Evolutionary conservation across 2,888 invertebrate species (phyloP).

Genomic region (Ectropis crepuscularia): DNA sequence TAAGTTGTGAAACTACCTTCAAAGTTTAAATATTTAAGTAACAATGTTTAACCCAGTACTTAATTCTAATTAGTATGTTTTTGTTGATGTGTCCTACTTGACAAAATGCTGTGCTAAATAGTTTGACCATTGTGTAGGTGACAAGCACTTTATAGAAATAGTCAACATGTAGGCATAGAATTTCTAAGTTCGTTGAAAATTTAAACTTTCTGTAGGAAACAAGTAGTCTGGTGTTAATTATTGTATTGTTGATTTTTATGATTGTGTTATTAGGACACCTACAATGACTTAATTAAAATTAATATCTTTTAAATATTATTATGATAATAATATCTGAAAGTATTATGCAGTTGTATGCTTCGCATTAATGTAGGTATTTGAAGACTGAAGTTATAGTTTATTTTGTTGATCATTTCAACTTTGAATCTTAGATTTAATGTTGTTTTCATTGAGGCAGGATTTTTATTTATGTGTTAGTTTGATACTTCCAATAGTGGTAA

Average conservation of each 20-base stretch:
- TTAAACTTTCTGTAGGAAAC: too few species aligned
- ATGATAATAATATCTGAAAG: conserved; percentile 29
- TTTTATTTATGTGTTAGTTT: too few species aligned
- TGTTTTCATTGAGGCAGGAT: background rate
- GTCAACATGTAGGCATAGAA: background rate
- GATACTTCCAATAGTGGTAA: background rate
- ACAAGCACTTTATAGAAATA: background rate
- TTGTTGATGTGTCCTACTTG: background rate
- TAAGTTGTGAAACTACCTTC: conserved; percentile 27
- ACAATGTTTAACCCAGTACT: background rate
- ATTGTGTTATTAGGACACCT: conserved; percentile 14
- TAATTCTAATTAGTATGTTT: background rate
- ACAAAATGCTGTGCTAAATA: conserved; percentile 7
- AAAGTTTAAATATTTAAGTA: background rate
- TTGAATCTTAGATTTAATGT: conserved; percentile 18
- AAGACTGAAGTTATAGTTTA: conserved; percentile 13
- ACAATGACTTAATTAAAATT: background rate
- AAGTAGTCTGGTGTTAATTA: conserved; percentile 1
- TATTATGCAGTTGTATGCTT: conserved; percentile 4
- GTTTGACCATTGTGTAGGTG: background rate
- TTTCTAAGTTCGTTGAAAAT: background rate
- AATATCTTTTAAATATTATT: conserved; percentile 31
- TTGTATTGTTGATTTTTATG: conserved; percentile 21
- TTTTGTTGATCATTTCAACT: conserved; percentile 10
- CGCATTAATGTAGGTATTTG: conserved; percentile 5